Evolutionary conservation across 1,140 invertebrate species (phyloP).

Genomic region (Drosophila nasuta): DNA sequence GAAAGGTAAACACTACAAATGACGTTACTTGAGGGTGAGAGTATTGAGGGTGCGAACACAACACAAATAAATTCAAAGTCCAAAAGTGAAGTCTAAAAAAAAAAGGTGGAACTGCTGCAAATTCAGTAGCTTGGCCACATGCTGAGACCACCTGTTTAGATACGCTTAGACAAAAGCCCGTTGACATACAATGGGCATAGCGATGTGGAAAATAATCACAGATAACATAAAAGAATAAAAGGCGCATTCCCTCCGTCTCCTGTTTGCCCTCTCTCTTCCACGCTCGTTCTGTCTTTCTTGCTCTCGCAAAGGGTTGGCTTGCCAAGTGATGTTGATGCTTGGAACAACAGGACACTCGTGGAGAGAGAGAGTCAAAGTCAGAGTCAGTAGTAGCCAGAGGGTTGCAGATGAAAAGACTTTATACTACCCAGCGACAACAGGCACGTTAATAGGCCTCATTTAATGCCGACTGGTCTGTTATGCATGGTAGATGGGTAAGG

Average conservation of each 20-base stretch:
- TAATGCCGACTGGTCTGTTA: slow-evolving; percentile 45
- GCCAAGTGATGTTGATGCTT: slow-evolving; percentile 16
- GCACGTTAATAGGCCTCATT: slow-evolving; percentile 79
- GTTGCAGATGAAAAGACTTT: slow-evolving; percentile 65
- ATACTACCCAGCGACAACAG: slow-evolving; percentile 48
- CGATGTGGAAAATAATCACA: slow-evolving; percentile 83
- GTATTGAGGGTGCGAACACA: slow-evolving; percentile 4
- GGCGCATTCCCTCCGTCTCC: slow-evolving; percentile 18
- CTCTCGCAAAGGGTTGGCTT: slow-evolving; percentile 42
- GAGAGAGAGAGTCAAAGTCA: slow-evolving; percentile 13
- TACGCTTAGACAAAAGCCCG: slow-evolving; percentile 65
- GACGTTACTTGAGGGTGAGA: slow-evolving; percentile 5
- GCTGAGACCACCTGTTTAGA: slow-evolving; percentile 82
- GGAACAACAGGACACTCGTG: slow-evolving; percentile 8
- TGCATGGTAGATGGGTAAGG: not conserved
- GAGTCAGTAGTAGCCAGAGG: slow-evolving; percentile 18
- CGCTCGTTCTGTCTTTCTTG: not conserved
- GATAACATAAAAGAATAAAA: slow-evolving; percentile 78
- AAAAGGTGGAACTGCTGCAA: slow-evolving; percentile 32
- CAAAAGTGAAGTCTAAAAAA: slow-evolving; percentile 33
- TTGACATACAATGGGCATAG: slow-evolving; percentile 69
- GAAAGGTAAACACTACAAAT: slow-evolving; percentile 74
- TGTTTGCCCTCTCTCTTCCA: not conserved
- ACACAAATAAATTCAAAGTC: not conserved
- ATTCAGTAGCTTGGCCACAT: slow-evolving; percentile 59